A percentile compares a stretch with the other conserved stretches of the same genome.
Conservation (phyloP, 2,888 invertebrate species). For the Nineta flava region DNA sequence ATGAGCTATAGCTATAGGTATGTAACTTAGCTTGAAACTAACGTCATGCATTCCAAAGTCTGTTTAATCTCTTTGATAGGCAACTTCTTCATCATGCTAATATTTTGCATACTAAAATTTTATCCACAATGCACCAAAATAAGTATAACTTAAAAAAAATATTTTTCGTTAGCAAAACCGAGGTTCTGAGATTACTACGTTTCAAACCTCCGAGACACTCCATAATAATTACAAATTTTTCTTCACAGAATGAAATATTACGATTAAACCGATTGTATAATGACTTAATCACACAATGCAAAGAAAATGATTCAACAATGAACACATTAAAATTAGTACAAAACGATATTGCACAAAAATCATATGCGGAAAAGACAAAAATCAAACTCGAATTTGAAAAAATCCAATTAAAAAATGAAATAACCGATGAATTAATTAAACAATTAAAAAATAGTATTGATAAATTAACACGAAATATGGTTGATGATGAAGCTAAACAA, state of each 20-base stretch:
- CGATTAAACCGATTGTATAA: not conserved
- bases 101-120: too few species aligned
- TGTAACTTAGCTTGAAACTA: too few species aligned
- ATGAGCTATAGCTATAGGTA: too few species aligned
- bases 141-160: too few species aligned
- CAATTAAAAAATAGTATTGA: conserved; percentile 10
- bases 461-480: conserved; percentile 4
- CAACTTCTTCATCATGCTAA: too few species aligned
- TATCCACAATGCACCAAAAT: too few species aligned
- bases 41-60: too few species aligned
- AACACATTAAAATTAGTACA: not conserved
- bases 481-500: not conserved
- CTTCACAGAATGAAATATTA: not conserved
- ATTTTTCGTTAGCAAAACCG: too few species aligned
- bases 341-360: not conserved
- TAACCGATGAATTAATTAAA: conserved; percentile 8
- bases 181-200: too few species aligned
- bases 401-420: conserved; percentile 7
- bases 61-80: too few species aligned
- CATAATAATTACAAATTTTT: not conserved
- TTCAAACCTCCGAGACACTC: too few species aligned
- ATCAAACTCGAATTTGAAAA: conserved; percentile 6
- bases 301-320: not conserved
- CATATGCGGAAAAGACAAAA: not conserved
- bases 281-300: not conserved